A percentile compares a stretch with the other conserved stretches of the same genome.
These are phyloP conservation scores for Diadema setosum DNA, from an alignment of 35 echinoderm and acorn worm genomes.

Conservation along the genomic window DNA sequence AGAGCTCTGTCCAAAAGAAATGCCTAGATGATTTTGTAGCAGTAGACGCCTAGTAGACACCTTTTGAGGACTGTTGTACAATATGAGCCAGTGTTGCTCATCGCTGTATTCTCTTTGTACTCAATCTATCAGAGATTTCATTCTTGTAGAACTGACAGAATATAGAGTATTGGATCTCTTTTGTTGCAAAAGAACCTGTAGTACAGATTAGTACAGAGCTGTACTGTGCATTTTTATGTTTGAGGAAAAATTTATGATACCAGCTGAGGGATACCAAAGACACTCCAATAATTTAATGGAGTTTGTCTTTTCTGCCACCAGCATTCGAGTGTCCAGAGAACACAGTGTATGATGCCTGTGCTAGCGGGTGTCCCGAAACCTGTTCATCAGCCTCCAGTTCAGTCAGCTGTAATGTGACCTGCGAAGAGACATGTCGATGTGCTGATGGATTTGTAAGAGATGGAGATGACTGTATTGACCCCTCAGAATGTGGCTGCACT, in stretches of 20 bases:
- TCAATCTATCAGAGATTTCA: too few species aligned
- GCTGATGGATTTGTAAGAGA: neutral
- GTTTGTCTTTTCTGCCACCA: neutral
- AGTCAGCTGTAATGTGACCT: neutral
- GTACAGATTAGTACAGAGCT: neutral
- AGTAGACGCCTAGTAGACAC: too few species aligned
- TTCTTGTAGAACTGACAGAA: neutral
- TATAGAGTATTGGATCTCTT: neutral
- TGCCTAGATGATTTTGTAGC: too few species aligned
- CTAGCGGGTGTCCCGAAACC: slow-evolving; percentile 47
- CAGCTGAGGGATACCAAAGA: neutral
- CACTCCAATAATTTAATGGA: neutral
- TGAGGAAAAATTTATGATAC: neutral
- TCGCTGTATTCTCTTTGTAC: neutral
- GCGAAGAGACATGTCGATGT: slow-evolving; percentile 8
- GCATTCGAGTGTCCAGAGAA: slow-evolving; percentile 56
- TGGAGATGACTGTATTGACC: slow-evolving; percentile 54
- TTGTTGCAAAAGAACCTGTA: neutral
- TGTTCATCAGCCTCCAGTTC: neutral
- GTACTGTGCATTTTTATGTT: neutral
- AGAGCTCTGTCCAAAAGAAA: neutral
- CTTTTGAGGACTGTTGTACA: neutral
- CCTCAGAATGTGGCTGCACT: slow-evolving; percentile 53
- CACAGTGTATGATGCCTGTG: slow-evolving; percentile 46
- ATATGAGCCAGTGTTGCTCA: neutral